A percentile compares a stretch with the other conserved stretches of the same genome.
These are phyloP conservation scores for Choreutis nemorana DNA, from an alignment of 2,888 invertebrate species.

Conservation along the genomic window DNA sequence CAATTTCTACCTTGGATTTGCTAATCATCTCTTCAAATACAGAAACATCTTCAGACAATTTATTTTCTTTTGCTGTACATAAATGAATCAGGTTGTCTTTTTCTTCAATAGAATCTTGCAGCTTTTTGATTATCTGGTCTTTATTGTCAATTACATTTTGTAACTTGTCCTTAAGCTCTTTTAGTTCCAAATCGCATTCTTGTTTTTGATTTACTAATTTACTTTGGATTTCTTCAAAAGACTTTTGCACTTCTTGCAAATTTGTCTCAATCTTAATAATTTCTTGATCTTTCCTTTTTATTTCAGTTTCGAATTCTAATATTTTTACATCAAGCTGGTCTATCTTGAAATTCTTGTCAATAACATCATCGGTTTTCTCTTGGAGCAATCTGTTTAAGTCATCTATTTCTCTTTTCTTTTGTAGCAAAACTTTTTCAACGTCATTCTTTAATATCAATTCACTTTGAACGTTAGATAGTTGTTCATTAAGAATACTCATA, in stretches of 20 bases:
- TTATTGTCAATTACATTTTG: conserved; percentile 36
- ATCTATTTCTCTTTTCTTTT: too few relatives aligned
- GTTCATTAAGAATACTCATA: too few relatives aligned
- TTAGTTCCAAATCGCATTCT: conserved; percentile 38
- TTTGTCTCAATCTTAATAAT: conserved; percentile 24
- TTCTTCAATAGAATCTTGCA: conserved; percentile 30
- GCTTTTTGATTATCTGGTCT: conserved; percentile 32
- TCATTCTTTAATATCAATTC: too few relatives aligned
- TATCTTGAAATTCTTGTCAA: too few relatives aligned
- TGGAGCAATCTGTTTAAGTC: too few relatives aligned
- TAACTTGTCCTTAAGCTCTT: conserved; percentile 40
- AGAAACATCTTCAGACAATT: conserved; percentile 25
- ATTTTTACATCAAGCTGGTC: conserved; percentile 3
- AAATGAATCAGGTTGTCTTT: conserved; percentile 38
- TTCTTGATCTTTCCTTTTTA: conserved; percentile 29
- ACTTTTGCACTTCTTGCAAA: conserved; percentile 9
- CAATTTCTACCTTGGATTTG: conserved; percentile 39
- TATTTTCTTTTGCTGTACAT: conserved; percentile 43
- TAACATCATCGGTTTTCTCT: too few relatives aligned
- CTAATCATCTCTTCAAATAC: conserved; percentile 36
- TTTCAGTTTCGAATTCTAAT: conserved; percentile 30
- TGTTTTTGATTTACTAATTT: conserved; percentile 51
- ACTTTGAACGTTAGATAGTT: too few relatives aligned
- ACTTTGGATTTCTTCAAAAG: conserved; percentile 25
- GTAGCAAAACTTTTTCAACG: too few relatives aligned